Evolutionary conservation across 2,888 invertebrate species (phyloP).

Genomic region (Cephus runcator): DNA sequence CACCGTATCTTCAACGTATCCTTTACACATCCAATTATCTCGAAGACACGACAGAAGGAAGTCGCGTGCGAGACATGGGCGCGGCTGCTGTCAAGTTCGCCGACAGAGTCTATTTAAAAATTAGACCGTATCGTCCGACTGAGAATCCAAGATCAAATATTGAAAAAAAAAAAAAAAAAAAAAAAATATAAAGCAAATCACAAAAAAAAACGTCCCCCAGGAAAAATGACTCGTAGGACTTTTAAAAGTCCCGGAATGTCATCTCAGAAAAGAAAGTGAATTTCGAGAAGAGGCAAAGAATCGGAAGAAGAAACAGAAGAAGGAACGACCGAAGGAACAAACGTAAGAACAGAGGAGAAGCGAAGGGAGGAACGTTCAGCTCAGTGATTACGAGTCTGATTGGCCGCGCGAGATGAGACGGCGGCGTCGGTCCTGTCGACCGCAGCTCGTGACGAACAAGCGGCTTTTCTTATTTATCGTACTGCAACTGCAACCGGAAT

Average conservation of each 20-base stretch:
- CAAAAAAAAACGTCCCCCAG: background rate
- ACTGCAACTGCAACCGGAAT: conserved; percentile 26
- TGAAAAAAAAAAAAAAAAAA: background rate
- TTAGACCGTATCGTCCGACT: background rate
- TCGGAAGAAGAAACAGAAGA: background rate
- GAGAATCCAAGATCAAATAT: background rate
- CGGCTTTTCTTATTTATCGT: conserved; percentile 50
- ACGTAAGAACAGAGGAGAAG: conserved; percentile 4
- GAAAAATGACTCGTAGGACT: background rate
- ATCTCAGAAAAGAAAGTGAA: background rate
- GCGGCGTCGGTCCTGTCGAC: conserved; percentile 61
- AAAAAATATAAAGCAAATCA: too few relatives aligned
- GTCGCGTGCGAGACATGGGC: background rate
- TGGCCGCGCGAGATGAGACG: conserved; percentile 66
- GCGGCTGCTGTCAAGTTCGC: background rate
- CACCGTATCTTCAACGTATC: background rate
- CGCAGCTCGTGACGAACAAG: conserved; percentile 60
- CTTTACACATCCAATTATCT: background rate
- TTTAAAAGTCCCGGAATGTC: background rate
- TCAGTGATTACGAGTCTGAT: conserved; percentile 65
- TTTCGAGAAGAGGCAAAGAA: background rate
- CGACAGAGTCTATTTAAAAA: background rate
- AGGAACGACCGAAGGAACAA: background rate
- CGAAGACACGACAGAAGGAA: background rate
- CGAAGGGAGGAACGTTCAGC: conserved; percentile 45